phyloP scores from a whole-genome alignment of 2,888 invertebrate genomes.

The Rhagophthalmus giganteus region DNA sequence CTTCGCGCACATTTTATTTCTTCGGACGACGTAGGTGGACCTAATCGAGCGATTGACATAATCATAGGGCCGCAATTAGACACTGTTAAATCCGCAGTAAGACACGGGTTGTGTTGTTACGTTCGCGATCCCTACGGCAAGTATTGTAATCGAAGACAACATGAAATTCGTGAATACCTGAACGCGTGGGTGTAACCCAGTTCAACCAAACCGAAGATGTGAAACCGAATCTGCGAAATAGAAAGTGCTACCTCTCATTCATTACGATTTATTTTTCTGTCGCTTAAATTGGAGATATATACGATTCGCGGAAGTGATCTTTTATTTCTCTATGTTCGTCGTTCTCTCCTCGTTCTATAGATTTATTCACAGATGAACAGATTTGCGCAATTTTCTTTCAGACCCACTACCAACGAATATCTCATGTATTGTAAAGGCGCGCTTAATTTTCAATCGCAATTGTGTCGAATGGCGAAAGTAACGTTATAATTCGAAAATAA shows the following conservation, averaged over 20 bases:
- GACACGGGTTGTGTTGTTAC: slow-evolving; percentile 1
- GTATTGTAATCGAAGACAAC: slow-evolving; percentile 27
- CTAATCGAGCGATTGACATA: too few relatives aligned
- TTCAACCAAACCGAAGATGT: slow-evolving; percentile 32
- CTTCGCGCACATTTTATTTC: too few relatives aligned
- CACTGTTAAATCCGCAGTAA: not conserved
- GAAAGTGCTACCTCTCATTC: slow-evolving; percentile 42
- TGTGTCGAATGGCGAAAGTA: slow-evolving; percentile 7
- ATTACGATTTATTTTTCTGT: slow-evolving; percentile 39
- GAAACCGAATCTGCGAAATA: slow-evolving; percentile 40
- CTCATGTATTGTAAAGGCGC: slow-evolving; percentile 1
- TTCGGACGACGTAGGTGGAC: too few relatives aligned
- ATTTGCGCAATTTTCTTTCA: slow-evolving; percentile 3
- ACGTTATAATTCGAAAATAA: slow-evolving; percentile 20
- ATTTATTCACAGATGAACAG: slow-evolving; percentile 5
- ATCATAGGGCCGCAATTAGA: too few relatives aligned
- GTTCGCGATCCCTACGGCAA: slow-evolving; percentile 11
- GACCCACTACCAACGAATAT: not conserved
- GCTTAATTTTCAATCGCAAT: slow-evolving; percentile 7
- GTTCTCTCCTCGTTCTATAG: slow-evolving; percentile 8
- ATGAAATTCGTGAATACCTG: slow-evolving; percentile 35
- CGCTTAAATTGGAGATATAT: slow-evolving; percentile 35
- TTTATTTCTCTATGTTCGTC: slow-evolving; percentile 29
- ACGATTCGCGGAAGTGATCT: slow-evolving; percentile 32
- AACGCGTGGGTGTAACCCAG: slow-evolving; percentile 39